Evolutionary conservation across 1,140 invertebrate genomes (phyloP), one percentile per base, ranked within the genome.

Genomic region (Andrena cerasifolii): DNA sequence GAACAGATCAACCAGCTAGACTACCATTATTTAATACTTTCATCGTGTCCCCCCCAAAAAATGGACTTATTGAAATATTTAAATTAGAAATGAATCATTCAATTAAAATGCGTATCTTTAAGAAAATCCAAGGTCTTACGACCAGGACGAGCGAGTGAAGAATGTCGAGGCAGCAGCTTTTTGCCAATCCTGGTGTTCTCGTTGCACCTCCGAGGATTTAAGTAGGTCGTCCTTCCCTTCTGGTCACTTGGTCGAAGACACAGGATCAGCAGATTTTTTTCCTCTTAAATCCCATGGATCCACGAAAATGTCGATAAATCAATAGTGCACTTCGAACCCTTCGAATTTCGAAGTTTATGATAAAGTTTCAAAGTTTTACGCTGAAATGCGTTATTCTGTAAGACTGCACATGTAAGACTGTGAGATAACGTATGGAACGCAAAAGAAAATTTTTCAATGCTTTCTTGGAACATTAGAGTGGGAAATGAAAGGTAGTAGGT

Each of bases 121-220:
- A 47, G 45, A 58, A 14, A 21, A 47, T 18, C 43, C n/a, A 21
- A 59, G n/a, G 12, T 2, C 12, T 58, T 2, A 47, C 12, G 51
- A n/a, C 33, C 4, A 31, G 14, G 14, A 16, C 7, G 0, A 16
- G 31, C 6, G 16, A 40, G 10, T 26, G 18, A 36, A 56, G 51
- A 75, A 33, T 14, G 62, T 66, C 72, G 28, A 75, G 16, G 26
- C 51, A 36, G 62, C 72, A 67, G n/a, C 26, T 75, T 67, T 56
- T 31, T 56, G 5, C 3, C 7, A 24, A 40, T 0, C 10, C 0
- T 16, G 40, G 6, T 54, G 61, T 40, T 63, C 59, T 45, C 47
- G 47, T 65, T 24, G 12, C n/a, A 47, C 40, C 28, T 58, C 12
- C 1, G 40, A 68, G 40, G 47, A 58, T 68, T 76, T 76, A 58